A percentile compares a stretch with the other conserved stretches of the same genome.
These are phyloP conservation scores for Lepus europaeus DNA, from an alignment of 2,113 vertebrate genomes.

Conservation along the genomic window DNA sequence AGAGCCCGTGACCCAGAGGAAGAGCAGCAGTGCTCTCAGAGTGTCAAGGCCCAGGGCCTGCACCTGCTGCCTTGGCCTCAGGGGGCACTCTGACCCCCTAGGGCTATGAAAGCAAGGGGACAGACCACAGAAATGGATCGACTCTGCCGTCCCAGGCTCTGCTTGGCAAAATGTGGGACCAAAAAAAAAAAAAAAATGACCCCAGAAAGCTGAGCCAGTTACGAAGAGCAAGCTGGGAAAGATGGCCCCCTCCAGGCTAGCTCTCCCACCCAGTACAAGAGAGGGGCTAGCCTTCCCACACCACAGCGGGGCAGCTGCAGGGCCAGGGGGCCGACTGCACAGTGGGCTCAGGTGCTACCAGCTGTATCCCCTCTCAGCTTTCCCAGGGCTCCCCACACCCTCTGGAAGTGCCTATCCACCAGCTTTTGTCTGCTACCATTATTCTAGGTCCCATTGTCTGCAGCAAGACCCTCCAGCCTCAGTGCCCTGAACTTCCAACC, in stretches of 20 bases:
- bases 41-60: neutral
- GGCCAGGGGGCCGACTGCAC: neutral
- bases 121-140: neutral
- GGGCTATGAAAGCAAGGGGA: neutral
- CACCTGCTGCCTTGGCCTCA: neutral
- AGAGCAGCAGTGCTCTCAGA: neutral
- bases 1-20: neutral
- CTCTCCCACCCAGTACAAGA: neutral
- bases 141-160: neutral
- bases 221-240: neutral
- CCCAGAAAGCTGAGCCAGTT: neutral
- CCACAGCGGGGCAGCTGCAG: neutral
- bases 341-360: neutral
- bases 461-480: neutral
- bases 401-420: neutral
- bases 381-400: neutral
- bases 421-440: neutral
- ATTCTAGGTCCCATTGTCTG: fast-evolving
- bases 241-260: neutral
- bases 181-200: neutral
- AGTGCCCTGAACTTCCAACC: neutral
- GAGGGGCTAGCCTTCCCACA: neutral
- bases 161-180: neutral
- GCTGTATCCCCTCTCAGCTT: neutral
- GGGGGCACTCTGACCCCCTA: neutral